phyloP scores from a whole-genome alignment of 2,888 invertebrate species.

The Thymelicus lineola region DNA sequence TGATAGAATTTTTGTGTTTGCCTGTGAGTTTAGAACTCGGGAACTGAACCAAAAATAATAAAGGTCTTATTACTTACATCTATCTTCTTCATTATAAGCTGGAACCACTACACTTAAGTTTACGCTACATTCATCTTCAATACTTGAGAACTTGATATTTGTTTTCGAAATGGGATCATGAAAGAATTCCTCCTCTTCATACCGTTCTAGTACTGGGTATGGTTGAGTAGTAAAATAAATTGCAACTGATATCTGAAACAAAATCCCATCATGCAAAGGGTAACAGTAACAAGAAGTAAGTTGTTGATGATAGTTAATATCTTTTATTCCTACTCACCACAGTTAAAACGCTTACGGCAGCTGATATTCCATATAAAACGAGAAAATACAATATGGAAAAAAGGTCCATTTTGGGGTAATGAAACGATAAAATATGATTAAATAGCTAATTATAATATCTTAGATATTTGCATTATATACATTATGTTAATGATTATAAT shows the following conservation, averaged over 20 bases:
- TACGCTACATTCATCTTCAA: constrained; percentile 88
- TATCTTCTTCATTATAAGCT: constrained; percentile 97
- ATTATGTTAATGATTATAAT: too few species aligned
- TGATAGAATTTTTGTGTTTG: too few species aligned
- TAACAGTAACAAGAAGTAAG: background rate
- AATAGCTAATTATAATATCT: background rate
- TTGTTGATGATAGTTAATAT: constrained; percentile 32
- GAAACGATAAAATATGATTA: too few species aligned
- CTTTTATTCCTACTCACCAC: constrained; percentile 53
- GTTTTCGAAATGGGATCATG: constrained; percentile 84
- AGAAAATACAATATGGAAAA: constrained; percentile 47
- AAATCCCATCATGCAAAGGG: background rate
- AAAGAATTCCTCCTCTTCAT: constrained; percentile 91
- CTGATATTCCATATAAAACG: constrained; percentile 50
- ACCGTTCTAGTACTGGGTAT: constrained; percentile 88
- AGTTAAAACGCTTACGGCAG: constrained; percentile 50
- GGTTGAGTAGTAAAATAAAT: constrained; percentile 87
- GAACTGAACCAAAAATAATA: background rate
- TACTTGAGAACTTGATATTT: constrained; percentile 87
- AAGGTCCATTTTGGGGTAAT: constrained; percentile 50
- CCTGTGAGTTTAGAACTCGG: too few species aligned
- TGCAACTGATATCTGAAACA: constrained; percentile 85
- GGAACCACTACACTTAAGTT: constrained; percentile 97
- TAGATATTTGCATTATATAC: background rate
- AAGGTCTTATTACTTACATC: constrained; percentile 87